Base-by-base conservation (phyloP, 2,797 vertebrate species). In the Sebastiscus albofasciatus region DNA sequence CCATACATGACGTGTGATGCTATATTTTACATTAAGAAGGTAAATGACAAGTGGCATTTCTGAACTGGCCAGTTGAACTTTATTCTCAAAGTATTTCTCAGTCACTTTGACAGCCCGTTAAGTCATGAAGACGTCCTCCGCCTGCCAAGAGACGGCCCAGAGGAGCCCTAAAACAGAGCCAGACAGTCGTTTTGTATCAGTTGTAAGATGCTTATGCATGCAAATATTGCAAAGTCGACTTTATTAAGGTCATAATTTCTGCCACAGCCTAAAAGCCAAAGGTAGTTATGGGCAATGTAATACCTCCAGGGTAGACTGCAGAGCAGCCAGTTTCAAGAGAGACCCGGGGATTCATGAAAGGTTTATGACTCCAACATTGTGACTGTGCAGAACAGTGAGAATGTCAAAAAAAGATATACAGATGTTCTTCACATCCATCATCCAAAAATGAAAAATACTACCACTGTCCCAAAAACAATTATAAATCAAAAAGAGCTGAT, bases 191-290 rank as follows among this genome's bases (percentile, higher is more conserved):
- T 90, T 87, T 85, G 81, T 90, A 90, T 94, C 93, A 90, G 72
- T 84, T 90, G 84, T 80, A 90, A 95, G 90, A 94, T 89, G 90
- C 94, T 93, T 95, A 93, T 94, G 90, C 90, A 89, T 93, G 94
- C 92, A 95, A 94, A 94, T 94, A 91, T 94, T 91, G 89, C 88
- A 93, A 95, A 92, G 93, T 89, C 83, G 80, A 93, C 91, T 95
- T 95, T 96, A 94, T 95, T 95, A 87, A 93, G 90, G 93, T 94
- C 87, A 94, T 96, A 94, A 95, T 94, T 96, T 93, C 87, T 95
- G 92, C 86, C 83, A 74, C 59, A 83, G 79, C 80, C 88, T 86
- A 84, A 93, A 93, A 93, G 93, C 95, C 94, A 96, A 90, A 81
- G 71, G 84, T 91, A 93, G 94, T 95, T 93, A 94, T 93, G 92